Conservation (phyloP, 2,888 invertebrate genomes). For the Amiota minor region DNA sequence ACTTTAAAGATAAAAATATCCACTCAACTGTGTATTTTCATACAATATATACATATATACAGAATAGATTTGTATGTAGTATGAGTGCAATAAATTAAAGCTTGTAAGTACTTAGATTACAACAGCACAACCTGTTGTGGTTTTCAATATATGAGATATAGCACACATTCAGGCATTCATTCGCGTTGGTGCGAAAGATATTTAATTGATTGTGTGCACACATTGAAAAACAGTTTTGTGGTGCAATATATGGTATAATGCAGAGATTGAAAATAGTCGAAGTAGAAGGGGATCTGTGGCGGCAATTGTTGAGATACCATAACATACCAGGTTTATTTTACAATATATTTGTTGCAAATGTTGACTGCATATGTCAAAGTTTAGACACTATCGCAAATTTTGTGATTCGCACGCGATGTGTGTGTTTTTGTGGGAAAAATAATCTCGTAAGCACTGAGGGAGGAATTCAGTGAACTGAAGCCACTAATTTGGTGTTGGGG, state of each 20-base stretch:
- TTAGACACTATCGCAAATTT: slow-evolving; percentile 68
- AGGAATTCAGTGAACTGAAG: slow-evolving; percentile 10
- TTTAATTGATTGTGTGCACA: slow-evolving; percentile 23
- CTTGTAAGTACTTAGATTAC: neutral
- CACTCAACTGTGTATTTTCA: neutral
- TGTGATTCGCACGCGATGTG: slow-evolving; percentile 63
- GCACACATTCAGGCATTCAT: neutral
- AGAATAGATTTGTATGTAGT: too few relatives aligned
- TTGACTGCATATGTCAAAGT: slow-evolving; percentile 63
- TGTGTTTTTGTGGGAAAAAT: neutral
- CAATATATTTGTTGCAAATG: slow-evolving; percentile 34
- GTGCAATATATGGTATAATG: neutral
- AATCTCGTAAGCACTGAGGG: neutral
- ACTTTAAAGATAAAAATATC: slow-evolving; percentile 12
- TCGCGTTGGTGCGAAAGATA: neutral
- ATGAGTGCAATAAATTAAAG: slow-evolving; percentile 6
- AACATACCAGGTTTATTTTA: neutral
- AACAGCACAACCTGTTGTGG: slow-evolving; percentile 25
- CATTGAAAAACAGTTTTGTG: slow-evolving; percentile 11
- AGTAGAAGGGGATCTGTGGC: too few relatives aligned
- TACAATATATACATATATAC: too few relatives aligned
- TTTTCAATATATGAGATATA: slow-evolving; percentile 4
- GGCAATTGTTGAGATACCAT: too few relatives aligned
- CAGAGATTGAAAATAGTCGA: too few relatives aligned
- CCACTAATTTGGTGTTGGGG: slow-evolving; percentile 26